Conservation (phyloP, 2,113 vertebrate species). For the Turdus rufiventris region DNA sequence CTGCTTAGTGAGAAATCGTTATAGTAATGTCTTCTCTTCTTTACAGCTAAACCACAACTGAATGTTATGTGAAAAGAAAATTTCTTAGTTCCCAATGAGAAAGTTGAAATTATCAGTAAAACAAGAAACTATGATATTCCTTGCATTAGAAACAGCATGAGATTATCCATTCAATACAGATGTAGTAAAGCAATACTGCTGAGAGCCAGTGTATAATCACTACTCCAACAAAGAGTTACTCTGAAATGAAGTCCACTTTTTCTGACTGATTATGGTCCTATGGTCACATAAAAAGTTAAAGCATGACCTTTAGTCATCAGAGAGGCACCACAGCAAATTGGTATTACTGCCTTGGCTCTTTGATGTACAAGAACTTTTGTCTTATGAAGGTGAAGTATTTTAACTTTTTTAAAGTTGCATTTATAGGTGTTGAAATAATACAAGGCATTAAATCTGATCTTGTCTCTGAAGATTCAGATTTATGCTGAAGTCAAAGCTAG, state of each 20-base stretch:
- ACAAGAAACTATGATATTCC: not conserved
- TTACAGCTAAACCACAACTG: not conserved
- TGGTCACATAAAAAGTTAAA: not conserved
- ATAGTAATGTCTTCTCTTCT: not conserved
- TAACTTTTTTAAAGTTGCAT: not conserved
- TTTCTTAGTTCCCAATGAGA: not conserved
- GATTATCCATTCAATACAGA: not conserved
- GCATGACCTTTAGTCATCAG: not conserved
- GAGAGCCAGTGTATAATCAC: not conserved
- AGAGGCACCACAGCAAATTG: not conserved
- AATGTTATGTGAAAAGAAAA: not conserved
- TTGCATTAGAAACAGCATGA: not conserved
- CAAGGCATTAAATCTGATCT: not conserved
- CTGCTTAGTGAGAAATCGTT: not conserved
- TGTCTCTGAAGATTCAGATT: not conserved
- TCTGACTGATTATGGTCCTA: not conserved
- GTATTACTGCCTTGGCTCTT: not conserved
- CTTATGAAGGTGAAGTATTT: not conserved
- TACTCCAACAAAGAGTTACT: not conserved
- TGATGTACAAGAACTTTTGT: not conserved
- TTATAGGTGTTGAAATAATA: not conserved
- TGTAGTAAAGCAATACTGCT: not conserved
- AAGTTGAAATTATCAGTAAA: not conserved
- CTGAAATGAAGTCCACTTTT: not conserved
- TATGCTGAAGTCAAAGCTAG: not conserved